Evolutionary conservation across 1,140 invertebrate species (phyloP), one percentile per base, ranked within the genome.

Genomic region (Magallana angulata): DNA sequence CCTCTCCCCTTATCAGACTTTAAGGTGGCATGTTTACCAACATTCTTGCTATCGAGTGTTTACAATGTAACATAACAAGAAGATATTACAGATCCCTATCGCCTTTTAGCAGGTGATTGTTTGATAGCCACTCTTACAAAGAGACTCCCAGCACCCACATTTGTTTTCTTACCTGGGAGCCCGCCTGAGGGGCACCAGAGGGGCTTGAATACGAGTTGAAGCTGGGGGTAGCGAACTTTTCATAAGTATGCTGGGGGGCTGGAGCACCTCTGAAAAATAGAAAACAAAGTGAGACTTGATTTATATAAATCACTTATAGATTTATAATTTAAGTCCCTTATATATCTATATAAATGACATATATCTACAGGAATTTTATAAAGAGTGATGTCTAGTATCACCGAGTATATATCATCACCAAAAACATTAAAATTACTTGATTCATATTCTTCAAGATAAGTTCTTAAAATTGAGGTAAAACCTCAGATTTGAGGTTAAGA

Each of bases 231-330:
- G 85, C 60, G 60, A 86, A 86, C 56, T 86, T 86, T 57, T 86
- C 85, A 86, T 86, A 86, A 11, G 71, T 36, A 48, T 80, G 80
- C 85, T 86, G 85, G 48, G 60, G 71, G n/a, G 76, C 36, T 82
- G 85, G 59, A 76, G 71, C 85, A 80, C 85, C 85, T 82, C 85
- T 86, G 85, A 36, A 82, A 36, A 14, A 82, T 56, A 60, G 59
- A 86, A 76, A 30, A 11, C 24, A 36, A 48, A 48, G 36, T 48
- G 1, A 48, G 36, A 48, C 36, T 1, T 48, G 36, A 48, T 48
- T 36, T 48, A 48, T 48, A 48, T 48, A 48, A 48, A 48, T 48
- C 36, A 48, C 36, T 48, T 48, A 48, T 48, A 48, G 2, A 48
- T 48, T 48, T 48, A 48, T 48, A 48, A 48, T 48, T 4, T 48